Conservation (phyloP, 2,888 invertebrate genomes). For the Carcina quercana region DNA sequence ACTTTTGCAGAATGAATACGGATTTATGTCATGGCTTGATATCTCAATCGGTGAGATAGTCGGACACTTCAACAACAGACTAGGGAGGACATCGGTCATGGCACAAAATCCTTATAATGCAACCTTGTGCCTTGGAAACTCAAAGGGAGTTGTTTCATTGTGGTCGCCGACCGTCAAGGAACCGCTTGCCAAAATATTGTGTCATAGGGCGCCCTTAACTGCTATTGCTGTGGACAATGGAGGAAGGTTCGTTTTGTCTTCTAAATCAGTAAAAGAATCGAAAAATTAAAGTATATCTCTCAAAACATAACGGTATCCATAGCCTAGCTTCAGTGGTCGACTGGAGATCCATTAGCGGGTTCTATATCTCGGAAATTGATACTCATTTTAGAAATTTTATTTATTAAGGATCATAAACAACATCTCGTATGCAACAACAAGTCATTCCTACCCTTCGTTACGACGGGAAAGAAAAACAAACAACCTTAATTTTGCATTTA, state of each 20-base stretch:
- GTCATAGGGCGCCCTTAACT: constrained; percentile 88
- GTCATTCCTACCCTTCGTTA: no score
- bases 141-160: constrained; percentile 93
- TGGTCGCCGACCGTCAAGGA: constrained; percentile 94
- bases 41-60: constrained; percentile 94
- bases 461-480: no score
- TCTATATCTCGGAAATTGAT: no score
- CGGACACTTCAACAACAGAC: constrained; percentile 81
- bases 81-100: constrained; percentile 88
- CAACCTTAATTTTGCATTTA: no score
- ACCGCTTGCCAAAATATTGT: constrained; percentile 92
- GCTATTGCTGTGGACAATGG: constrained; percentile 88
- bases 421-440: no score
- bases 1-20: constrained; percentile 77
- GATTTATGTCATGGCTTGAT: constrained; percentile 94
- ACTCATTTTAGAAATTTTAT: no score
- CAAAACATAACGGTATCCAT: no score
- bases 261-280: no score
- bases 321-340: no score
- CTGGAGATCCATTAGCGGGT: no score
- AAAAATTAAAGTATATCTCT: no score
- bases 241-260: constrained; percentile 81
- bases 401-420: no score
- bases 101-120: constrained; percentile 97
- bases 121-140: constrained; percentile 90